phyloP scores from a whole-genome alignment of 2,888 invertebrate species.

The Drosophila affinis region DNA sequence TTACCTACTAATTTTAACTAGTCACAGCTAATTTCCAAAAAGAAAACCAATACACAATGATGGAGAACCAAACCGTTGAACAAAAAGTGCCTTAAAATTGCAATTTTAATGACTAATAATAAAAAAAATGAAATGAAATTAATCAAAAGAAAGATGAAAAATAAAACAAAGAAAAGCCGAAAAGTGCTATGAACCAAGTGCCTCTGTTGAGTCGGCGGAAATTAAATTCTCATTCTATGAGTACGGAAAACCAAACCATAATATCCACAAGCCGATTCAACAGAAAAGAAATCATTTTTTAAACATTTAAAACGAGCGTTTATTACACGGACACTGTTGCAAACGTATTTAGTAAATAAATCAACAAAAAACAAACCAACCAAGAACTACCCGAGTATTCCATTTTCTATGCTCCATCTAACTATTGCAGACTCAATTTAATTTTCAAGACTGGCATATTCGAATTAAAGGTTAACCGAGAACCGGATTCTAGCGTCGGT shows the following conservation, averaged over 20 bases:
- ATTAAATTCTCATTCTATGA: slow-evolving; percentile 31
- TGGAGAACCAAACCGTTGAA: slow-evolving; percentile 43
- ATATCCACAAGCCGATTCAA: slow-evolving; percentile 42
- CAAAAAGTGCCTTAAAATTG: slow-evolving; percentile 71
- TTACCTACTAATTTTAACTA: slow-evolving; percentile 78
- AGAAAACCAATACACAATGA: slow-evolving; percentile 36
- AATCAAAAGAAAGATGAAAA: slow-evolving; percentile 4
- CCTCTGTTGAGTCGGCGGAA: slow-evolving; percentile 57
- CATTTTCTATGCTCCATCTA: too few relatives aligned
- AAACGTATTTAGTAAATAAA: slow-evolving; percentile 73
- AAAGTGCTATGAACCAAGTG: slow-evolving; percentile 42
- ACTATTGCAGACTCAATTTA: too few relatives aligned
- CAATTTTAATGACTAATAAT: slow-evolving; percentile 56
- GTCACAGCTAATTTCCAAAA: slow-evolving; percentile 79
- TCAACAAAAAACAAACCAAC: slow-evolving; percentile 42
- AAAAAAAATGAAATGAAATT: slow-evolving; percentile 16
- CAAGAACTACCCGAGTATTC: not conserved
- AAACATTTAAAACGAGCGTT: slow-evolving; percentile 55
- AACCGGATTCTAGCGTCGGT: too few relatives aligned
- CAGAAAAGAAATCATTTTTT: slow-evolving; percentile 40
- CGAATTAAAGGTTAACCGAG: too few relatives aligned
- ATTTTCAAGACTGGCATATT: too few relatives aligned
- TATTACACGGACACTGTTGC: slow-evolving; percentile 76
- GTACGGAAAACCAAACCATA: slow-evolving; percentile 47
- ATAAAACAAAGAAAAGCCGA: slow-evolving; percentile 18